Evolutionary conservation across 1,140 invertebrate species (phyloP), one percentile per base, ranked within the genome.

Genomic region (Chelonus insularis): DNA sequence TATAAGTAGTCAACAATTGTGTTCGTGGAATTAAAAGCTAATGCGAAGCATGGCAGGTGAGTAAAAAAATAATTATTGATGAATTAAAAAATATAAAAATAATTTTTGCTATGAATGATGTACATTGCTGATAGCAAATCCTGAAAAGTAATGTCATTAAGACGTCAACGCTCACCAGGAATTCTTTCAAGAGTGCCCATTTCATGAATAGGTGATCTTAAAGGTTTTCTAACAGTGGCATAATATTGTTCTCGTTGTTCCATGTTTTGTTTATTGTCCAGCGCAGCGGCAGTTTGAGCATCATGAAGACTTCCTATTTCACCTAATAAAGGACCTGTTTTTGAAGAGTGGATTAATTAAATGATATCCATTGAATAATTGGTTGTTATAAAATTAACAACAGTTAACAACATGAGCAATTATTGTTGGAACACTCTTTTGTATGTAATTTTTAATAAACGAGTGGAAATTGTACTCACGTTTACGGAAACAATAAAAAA

Each of bases 211-310:
- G 83, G 83, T 32, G 83, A 83, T 25, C 81, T 71, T 62, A 81
- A 73, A 5, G 82, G 81, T 48, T 84, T 85, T 48, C 83, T 72
- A n/a, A 84, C 81, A 2, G 83, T 84, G 4, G 83, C 83, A 65
- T 84, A 85, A 69, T 83, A 84, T 57, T 83, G 83, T 57, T 85
- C 83, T 29, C 84, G 74, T 62, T 84, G 82, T 62, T 83, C 82
- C 78, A 84, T 79, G 63, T 84, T 85, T 65, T 84, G 82, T 72
- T 84, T 84, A 74, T 84, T 84, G 73, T 85, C 84, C 62, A 84
- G 68, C 18, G 83, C 81, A 2, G 81, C 79, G 4, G 78, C 80
- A 11, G 77, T 80, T 68, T 82, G 80, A 52, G 80, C 78, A 63
- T 82, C 78, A 51, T 78, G 78, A 37, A 82, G 68, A 63, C 77